Evolutionary conservation across 2,888 invertebrate genomes (phyloP).

Genomic region (Drosophila antonietae): DNA sequence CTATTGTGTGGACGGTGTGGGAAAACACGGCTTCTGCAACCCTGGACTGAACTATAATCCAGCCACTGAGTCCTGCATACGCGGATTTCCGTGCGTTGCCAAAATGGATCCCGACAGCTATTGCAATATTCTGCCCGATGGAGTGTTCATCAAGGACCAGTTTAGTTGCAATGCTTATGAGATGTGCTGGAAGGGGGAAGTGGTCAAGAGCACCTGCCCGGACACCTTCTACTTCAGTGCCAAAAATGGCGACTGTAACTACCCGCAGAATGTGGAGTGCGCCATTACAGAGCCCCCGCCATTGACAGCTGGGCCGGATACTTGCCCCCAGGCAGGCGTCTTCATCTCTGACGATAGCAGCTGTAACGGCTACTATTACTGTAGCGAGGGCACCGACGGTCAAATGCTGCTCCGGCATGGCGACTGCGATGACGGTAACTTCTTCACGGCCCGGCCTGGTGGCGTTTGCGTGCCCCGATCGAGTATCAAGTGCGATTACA

Average conservation of each 20-base stretch:
- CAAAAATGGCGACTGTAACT: constrained; percentile 65
- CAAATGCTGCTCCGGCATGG: constrained; percentile 59
- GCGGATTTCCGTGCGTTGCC: constrained; percentile 62
- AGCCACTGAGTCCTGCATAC: constrained; percentile 66
- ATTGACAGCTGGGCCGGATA: constrained; percentile 42
- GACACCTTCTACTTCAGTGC: constrained; percentile 70
- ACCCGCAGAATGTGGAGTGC: constrained; percentile 64
- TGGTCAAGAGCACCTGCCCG: constrained; percentile 72
- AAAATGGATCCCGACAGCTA: constrained; percentile 69
- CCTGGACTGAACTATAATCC: constrained; percentile 72
- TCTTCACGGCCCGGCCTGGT: constrained; percentile 64
- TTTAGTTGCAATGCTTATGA: constrained; percentile 70
- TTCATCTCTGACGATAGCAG: constrained; percentile 73
- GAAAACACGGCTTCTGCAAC: constrained; percentile 62
- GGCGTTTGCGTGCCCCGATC: constrained; percentile 77
- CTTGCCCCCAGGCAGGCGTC: constrained; percentile 60
- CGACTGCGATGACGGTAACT: constrained; percentile 64
- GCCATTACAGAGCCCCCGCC: constrained; percentile 28
- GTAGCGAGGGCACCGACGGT: constrained; percentile 38
- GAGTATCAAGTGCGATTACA: constrained; percentile 59
- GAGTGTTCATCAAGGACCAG: constrained; percentile 68
- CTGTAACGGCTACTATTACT: constrained; percentile 81
- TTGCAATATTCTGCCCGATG: constrained; percentile 81
- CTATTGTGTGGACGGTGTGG: constrained; percentile 73
- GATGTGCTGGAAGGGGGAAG: constrained; percentile 63